Evolutionary conservation across 1,140 invertebrate genomes (phyloP), one percentile per base, ranked within the genome.

Genomic region (Eciton burchellii): DNA sequence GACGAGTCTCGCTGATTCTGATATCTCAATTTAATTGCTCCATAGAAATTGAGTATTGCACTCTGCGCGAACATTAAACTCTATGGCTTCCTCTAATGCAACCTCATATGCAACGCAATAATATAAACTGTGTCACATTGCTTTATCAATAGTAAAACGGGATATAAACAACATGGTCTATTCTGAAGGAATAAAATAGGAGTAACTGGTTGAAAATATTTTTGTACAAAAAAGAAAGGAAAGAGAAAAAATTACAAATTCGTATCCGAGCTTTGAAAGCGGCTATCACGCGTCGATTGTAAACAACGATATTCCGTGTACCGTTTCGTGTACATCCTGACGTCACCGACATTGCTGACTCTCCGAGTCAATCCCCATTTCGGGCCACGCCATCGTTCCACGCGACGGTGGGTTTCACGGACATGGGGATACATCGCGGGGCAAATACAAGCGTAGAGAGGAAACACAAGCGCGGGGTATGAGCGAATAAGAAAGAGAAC

Each of bases 291-390:
- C 29, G 56, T 72, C 47, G 47, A 43, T 16, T 12, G 35, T 4
- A 54, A 68, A 68, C 54, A 60, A 56, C 52, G 63, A 70, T 45
- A 79, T 43, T 45, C 41, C n/a, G 52, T 47, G 29, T 77, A 77
- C 47, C 74, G 74, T 77, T 68, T n/a, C 19, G 45, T 60, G 71
- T 71, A 56, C 62, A 54, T 57, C 29, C n/a, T 57, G 84, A 83
- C 85, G 84, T 86, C 85, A 86, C 43, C 16, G 52, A 21, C 49
- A 35, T 35, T 47, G 71, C 47, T 47, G 81, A 83, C 73, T 87
- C 81, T 82, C 77, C 65, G 84, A 35, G 35, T 84, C 84, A 87
- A 83, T 86, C 71, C 84, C 81, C 84, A 87, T 87, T 87, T 87
- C 47, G 54, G 72, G 66, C 72, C 81, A 47, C 65, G 57, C 66